These are phyloP conservation scores for Pseudolaguvia tuberculata DNA, from an alignment of 2,113 vertebrate species.

Conservation along the genomic window DNA sequence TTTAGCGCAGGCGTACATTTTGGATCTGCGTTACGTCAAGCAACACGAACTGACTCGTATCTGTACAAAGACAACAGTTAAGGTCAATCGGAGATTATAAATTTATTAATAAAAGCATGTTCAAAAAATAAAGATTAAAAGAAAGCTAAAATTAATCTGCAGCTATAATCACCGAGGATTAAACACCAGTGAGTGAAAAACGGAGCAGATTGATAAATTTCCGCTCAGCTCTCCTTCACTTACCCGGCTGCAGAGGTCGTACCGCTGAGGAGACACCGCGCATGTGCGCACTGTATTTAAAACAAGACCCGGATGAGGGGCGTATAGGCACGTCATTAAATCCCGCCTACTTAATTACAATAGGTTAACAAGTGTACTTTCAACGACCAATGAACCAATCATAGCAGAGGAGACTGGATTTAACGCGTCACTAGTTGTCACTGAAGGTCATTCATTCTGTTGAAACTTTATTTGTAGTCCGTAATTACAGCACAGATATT, in stretches of 20 bases:
- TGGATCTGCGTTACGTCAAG: slow-evolving; percentile 22
- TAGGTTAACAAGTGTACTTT: background rate
- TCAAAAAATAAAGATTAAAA: background rate
- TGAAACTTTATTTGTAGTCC: slow-evolving; percentile 55
- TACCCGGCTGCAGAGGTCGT: slow-evolving; percentile 54
- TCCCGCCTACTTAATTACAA: background rate
- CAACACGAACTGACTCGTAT: slow-evolving; percentile 29
- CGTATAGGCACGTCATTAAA: background rate
- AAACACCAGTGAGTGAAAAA: background rate
- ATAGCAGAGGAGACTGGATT: background rate
- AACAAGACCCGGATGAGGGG: slow-evolving; percentile 24
- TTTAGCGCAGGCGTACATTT: slow-evolving; percentile 54
- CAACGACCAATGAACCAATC: background rate
- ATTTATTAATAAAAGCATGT: background rate
- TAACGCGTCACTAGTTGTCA: background rate
- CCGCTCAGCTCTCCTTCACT: slow-evolving; percentile 44
- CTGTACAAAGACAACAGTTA: slow-evolving; percentile 40
- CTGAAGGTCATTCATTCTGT: slow-evolving; percentile 40
- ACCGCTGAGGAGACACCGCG: slow-evolving; percentile 46
- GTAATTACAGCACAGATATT: background rate
- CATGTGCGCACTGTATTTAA: slow-evolving; percentile 44
- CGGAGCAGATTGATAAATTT: slow-evolving; percentile 24
- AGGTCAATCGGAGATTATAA: slow-evolving; percentile 46
- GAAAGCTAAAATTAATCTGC: background rate
- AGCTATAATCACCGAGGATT: background rate